Evolutionary conservation across 2,797 vertebrate genomes (phyloP).

Genomic region (Labeo calbasu): DNA sequence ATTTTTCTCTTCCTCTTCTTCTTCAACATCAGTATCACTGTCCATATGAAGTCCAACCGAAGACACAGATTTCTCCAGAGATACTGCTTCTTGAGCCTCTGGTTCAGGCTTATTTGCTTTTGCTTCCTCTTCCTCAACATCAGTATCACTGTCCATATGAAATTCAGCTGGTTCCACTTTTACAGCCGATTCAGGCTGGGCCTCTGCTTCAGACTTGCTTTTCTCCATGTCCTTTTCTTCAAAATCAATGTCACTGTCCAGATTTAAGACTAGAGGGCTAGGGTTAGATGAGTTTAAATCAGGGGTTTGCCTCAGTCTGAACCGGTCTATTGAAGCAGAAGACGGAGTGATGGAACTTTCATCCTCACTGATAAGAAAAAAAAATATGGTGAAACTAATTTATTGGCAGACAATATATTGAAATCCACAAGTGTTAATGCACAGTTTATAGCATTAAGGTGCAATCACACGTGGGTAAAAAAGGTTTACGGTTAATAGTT

Average conservation of each 20-base stretch:
- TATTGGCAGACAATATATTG: not conserved
- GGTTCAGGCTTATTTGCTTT: not conserved
- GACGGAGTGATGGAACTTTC: constrained; percentile 73
- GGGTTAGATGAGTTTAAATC: constrained; percentile 44
- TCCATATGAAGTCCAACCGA: constrained; percentile 66
- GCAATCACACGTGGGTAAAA: not conserved
- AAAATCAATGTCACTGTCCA: constrained; percentile 74
- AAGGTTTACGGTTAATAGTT: not conserved
- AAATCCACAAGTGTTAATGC: not conserved
- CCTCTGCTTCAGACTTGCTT: constrained; percentile 5
- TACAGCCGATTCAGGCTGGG: not conserved
- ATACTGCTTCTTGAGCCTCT: not conserved
- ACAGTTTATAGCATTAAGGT: not conserved
- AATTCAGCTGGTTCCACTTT: constrained; percentile 54
- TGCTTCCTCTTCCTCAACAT: constrained; percentile 70
- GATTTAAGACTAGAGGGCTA: constrained; percentile 57
- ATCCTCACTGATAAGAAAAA: constrained; percentile 73
- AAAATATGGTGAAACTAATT: not conserved
- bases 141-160: constrained; percentile 78
- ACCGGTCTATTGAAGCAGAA: constrained; percentile 61
- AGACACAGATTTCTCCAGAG: constrained; percentile 24
- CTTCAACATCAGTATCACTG: constrained; percentile 73
- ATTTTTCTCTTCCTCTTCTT: constrained; percentile 55
- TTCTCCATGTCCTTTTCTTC: constrained; percentile 60
- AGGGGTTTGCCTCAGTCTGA: constrained; percentile 60